Evolutionary conservation across 1,140 invertebrate genomes (phyloP), one percentile per base, ranked within the genome.

Genomic region (Drosophila nikananu): DNA sequence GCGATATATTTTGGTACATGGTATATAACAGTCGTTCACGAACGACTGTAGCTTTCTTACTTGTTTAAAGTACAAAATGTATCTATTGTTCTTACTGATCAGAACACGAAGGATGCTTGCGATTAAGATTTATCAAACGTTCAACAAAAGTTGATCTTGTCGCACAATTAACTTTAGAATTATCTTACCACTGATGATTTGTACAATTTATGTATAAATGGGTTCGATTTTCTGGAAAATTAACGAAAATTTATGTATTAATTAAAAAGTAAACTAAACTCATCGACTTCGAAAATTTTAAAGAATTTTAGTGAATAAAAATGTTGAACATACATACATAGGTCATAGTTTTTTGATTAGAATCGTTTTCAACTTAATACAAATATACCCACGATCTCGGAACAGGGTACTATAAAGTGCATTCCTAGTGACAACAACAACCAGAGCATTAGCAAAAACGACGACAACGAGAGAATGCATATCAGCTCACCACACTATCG

Each of bases 401-500:
- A 19, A 30, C 60, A 19, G 41, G 35, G 23, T 64, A 19, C 32
- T 46, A 23, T 39, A 21, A 75, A 59, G 59, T 48, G 61, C 64
- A 70, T 68, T 67, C 39, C 39, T 30, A 35, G 35, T 41, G 30
- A 51, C 23, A 63, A 15, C 67, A 44, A 55, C 60, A 77, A 44
- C 61, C 44, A 61, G 23, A 68, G 21, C 21, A n/a, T n/a, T n/a
- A 54, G 13, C 30, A 35, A 39, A n/a, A 46, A 19, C 39, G 19
- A 42, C 67, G 37, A 61, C 73, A 77, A 32, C 48, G 21, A 48
- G 27, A 39, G 52, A 76, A 66, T 67, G 62, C 74, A 77, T 60
- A 41, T 12, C 46, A 44, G 46, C n/a, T 65, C 60, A 65, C 73
- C 57, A 70, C 57, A 62, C 32, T 78, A 63, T 59, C 58, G 83